Conservation (phyloP, 1,140 invertebrate genomes). For the Psilanteris sp. region DNA sequence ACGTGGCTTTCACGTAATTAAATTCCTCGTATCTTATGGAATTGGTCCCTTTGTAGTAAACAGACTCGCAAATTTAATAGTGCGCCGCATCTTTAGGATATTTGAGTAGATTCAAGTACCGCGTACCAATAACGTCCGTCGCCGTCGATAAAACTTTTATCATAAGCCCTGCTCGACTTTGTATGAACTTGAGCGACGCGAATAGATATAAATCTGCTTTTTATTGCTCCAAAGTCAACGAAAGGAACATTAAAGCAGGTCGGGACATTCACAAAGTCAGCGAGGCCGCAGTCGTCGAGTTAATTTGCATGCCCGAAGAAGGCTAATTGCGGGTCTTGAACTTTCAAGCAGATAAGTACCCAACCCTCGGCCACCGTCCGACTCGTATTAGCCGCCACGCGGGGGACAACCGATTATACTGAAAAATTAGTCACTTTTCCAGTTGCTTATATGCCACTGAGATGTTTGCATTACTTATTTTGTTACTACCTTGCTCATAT, state of each 20-base stretch:
- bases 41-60: slow-evolving; percentile 57
- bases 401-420: slow-evolving; percentile 29
- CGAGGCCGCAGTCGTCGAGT: slow-evolving; percentile 60
- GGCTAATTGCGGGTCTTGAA: slow-evolving; percentile 67
- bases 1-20: slow-evolving; percentile 50
- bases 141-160: slow-evolving; percentile 60
- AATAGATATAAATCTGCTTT: slow-evolving; percentile 63
- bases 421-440: slow-evolving; percentile 27
- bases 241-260: slow-evolving; percentile 58
- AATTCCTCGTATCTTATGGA: slow-evolving; percentile 58
- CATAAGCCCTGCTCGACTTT: slow-evolving; percentile 51
- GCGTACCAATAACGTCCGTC: slow-evolving; percentile 41
- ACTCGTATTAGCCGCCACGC: slow-evolving; percentile 7
- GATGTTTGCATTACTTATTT: slow-evolving; percentile 23
- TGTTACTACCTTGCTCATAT: slow-evolving; percentile 22
- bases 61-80: slow-evolving; percentile 57
- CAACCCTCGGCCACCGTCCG: slow-evolving; percentile 54
- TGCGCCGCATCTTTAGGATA: slow-evolving; percentile 21
- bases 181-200: slow-evolving; percentile 34
- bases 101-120: slow-evolving; percentile 29
- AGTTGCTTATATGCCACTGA: background rate
- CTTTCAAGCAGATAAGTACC: slow-evolving; percentile 63
- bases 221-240: slow-evolving; percentile 61
- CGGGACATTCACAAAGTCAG: slow-evolving; percentile 53
- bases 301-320: slow-evolving; percentile 67